These are phyloP conservation scores for Platycercus adscitus DNA, from an alignment of 2,113 vertebrate genomes.

Conservation along the genomic window DNA sequence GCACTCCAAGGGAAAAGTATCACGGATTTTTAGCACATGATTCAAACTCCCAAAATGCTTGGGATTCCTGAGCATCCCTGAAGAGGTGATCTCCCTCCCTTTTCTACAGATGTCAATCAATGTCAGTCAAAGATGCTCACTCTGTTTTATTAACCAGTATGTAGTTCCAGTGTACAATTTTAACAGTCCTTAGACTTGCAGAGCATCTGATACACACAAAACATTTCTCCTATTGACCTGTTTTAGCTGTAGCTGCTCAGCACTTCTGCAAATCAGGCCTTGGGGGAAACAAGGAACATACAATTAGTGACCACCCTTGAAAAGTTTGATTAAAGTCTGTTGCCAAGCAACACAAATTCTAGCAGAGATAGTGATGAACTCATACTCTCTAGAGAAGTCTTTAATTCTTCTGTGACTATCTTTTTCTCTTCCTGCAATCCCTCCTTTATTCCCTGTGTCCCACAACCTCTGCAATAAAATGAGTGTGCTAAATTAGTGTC, in stretches of 20 bases:
- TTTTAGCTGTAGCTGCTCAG: neutral
- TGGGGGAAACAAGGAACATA: neutral
- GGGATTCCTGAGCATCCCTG: neutral
- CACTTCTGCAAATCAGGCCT: neutral
- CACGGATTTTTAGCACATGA: neutral
- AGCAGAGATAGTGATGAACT: constrained; percentile 10
- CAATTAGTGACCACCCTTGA: neutral
- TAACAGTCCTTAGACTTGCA: neutral
- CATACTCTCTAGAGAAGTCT: neutral
- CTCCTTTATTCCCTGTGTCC: neutral
- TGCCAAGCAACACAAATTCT: constrained; percentile 47
- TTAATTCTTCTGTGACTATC: neutral
- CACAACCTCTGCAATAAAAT: neutral
- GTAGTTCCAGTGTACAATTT: neutral
- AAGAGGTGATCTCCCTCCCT: neutral
- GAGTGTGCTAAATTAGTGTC: neutral
- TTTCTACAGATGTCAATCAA: neutral
- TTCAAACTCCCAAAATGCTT: neutral
- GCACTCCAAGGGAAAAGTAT: neutral
- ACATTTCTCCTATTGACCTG: neutral
- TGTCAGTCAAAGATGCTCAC: neutral
- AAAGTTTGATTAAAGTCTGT: constrained; percentile 36
- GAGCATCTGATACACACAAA: neutral
- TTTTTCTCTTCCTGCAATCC: neutral
- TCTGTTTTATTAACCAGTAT: neutral